phyloP scores from a whole-genome alignment of 2,113 vertebrate species.

The Pagrus major region DNA sequence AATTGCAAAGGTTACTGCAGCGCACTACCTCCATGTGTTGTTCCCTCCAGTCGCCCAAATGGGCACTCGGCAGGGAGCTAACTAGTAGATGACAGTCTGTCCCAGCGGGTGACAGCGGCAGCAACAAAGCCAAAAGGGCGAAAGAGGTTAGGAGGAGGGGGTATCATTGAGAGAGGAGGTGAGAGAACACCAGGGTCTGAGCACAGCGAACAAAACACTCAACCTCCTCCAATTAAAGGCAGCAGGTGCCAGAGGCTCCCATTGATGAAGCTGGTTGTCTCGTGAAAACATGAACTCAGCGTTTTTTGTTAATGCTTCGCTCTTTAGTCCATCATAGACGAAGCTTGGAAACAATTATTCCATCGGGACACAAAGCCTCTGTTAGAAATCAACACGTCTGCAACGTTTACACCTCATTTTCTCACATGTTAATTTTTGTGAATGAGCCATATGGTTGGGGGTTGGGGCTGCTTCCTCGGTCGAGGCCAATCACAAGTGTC shows the following conservation, averaged over 20 bases:
- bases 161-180: slow-evolving; percentile 32
- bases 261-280: neutral
- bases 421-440: slow-evolving; percentile 34
- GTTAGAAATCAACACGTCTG: slow-evolving; percentile 8
- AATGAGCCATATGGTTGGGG: slow-evolving; percentile 48
- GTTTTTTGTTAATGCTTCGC: neutral
- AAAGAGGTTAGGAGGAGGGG: slow-evolving; percentile 32
- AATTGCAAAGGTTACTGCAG: slow-evolving; percentile 22
- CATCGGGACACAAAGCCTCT: neutral
- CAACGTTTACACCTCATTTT: neutral
- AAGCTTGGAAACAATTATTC: slow-evolving; percentile 1
- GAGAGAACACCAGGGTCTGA: slow-evolving; percentile 13
- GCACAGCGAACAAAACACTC: neutral
- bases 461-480: slow-evolving; percentile 10
- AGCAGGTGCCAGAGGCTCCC: slow-evolving; percentile 25
- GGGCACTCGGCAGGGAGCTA: slow-evolving; percentile 37
- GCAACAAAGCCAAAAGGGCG: slow-evolving; percentile 39
- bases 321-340: no score
- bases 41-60: slow-evolving; percentile 41
- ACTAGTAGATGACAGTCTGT: slow-evolving; percentile 54
- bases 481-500: slow-evolving; percentile 29
- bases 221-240: slow-evolving; percentile 35
- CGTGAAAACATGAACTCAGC: slow-evolving; percentile 1
- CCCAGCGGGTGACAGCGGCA: slow-evolving; percentile 52
- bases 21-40: neutral